Conservation (phyloP, 1,140 invertebrate genomes). For the Phocides pigmalion region DNA sequence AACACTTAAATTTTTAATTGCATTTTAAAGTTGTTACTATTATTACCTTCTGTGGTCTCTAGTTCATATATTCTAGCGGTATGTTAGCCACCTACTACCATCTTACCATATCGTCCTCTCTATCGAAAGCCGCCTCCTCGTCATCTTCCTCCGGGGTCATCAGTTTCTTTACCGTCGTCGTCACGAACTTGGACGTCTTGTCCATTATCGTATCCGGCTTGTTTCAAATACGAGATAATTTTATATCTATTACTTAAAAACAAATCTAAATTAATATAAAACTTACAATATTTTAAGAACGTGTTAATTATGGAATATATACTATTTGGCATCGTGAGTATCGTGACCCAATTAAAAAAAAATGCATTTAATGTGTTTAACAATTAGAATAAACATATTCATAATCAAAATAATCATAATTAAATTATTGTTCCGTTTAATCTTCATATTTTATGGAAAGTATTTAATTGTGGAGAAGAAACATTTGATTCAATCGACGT, state of each 20-base stretch:
- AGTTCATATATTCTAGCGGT: not conserved
- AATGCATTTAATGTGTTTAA: no score
- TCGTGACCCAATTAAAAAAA: no score
- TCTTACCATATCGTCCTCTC: slow-evolving; percentile 86
- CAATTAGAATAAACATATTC: no score
- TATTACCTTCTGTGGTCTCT: not conserved
- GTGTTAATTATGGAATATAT: no score
- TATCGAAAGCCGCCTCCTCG: slow-evolving; percentile 79
- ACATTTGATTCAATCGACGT: not conserved
- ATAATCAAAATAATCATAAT: no score
- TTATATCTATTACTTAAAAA: not conserved
- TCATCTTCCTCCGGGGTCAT: slow-evolving; percentile 73
- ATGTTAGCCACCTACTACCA: not conserved
- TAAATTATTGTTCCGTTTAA: no score
- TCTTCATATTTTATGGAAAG: no score
- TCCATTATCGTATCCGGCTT: slow-evolving; percentile 83
- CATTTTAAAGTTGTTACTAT: not conserved
- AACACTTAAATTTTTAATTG: not conserved
- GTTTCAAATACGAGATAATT: slow-evolving; percentile 11
- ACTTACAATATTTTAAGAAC: no score
- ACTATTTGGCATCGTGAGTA: no score
- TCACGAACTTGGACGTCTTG: slow-evolving; percentile 80
- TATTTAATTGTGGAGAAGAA: no score
- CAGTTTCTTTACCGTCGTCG: slow-evolving; percentile 74
- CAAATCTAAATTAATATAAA: no score